Base-by-base conservation (phyloP, 2,113 vertebrate species). In the Ciconia boyciana region DNA sequence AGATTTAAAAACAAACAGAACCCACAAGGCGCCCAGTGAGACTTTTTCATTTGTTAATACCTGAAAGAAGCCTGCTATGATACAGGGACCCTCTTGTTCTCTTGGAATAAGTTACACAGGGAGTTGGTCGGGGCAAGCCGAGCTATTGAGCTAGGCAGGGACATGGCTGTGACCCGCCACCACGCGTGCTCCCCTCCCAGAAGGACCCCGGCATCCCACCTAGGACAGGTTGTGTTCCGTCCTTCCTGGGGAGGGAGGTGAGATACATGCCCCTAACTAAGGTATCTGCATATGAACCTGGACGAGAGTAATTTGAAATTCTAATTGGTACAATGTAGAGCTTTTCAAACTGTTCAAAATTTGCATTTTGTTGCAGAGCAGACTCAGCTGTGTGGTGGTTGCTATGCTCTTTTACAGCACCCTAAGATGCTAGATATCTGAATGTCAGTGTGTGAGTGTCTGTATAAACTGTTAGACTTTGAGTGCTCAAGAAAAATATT, bases 1-100 rank as follows among this genome's bases (percentile, higher is more conserved):
- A 82, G 83, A 34, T 87, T 87, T 78, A 22, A 83, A 92, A 94
- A n/a, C 91, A 92, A 96, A 89, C 89, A 44, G 91, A 91, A 39
- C 61, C 70, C n/a, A 3, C 41, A 0, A 85, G 91, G 66, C 0
- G 0, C 74, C 61, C 0, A 3, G 48, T n/a, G 94, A 87, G 89
- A 20, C 34, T 92, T 72, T 75, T 68, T 66, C 49, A 16, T 72
- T 69, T 91, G 77, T 64, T 82, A 65, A 51, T 5, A 46, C 44
- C 87, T 13, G 19, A 57, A 61, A 57, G 61, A 43, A 92, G 39
- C 69, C 44, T 75, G 65, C 41, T 87, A 13, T 4, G 66, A 12
- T 10, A 4, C 49, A 51, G 62, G 66, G 77, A 44, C 20, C 57
- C 31, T 57, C 87, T 21, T 25, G 54, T 61, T 94, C 89, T n/a